phyloP scores from a whole-genome alignment of 2,797 vertebrate genomes.

The Micromesistius poutassou region DNA sequence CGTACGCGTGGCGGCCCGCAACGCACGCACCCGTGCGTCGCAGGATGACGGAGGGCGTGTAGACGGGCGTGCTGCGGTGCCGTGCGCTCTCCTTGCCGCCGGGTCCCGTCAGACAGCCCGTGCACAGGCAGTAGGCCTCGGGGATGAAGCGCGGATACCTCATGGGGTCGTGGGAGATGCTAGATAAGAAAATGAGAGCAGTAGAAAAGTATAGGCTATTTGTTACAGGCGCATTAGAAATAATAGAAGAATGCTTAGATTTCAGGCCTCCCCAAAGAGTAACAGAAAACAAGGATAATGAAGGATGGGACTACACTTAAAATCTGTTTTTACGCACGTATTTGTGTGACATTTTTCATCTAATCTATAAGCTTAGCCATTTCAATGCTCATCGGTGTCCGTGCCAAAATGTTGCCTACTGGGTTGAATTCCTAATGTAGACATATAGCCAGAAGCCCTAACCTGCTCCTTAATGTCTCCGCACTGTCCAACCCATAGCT shows the following conservation, averaged over 20 bases:
- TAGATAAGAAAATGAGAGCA: slow-evolving; percentile 36
- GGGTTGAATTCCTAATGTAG: too few species aligned
- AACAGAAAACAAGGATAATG: not conserved
- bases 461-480: too few species aligned
- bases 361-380: too few species aligned
- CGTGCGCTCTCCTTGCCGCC: slow-evolving; percentile 76
- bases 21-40: slow-evolving; percentile 77
- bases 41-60: slow-evolving; percentile 84
- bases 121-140: slow-evolving; percentile 91
- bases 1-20: slow-evolving; percentile 81
- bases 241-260: not conserved
- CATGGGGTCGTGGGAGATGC: slow-evolving; percentile 82
- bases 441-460: too few species aligned
- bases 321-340: not conserved
- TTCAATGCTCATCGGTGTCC: too few species aligned
- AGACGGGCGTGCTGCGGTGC: slow-evolving; percentile 84
- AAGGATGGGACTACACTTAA: not conserved
- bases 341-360: too few species aligned
- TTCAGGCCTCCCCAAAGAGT: not conserved
- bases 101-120: slow-evolving; percentile 82
- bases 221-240: not conserved
- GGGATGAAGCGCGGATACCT: slow-evolving; percentile 89
- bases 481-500: too few species aligned
- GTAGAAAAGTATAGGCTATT: not conserved
- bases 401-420: too few species aligned